Evolutionary conservation across 2,797 vertebrate genomes (phyloP), one percentile per base, ranked within the genome.

Genomic region (Dermochelys coriacea): DNA sequence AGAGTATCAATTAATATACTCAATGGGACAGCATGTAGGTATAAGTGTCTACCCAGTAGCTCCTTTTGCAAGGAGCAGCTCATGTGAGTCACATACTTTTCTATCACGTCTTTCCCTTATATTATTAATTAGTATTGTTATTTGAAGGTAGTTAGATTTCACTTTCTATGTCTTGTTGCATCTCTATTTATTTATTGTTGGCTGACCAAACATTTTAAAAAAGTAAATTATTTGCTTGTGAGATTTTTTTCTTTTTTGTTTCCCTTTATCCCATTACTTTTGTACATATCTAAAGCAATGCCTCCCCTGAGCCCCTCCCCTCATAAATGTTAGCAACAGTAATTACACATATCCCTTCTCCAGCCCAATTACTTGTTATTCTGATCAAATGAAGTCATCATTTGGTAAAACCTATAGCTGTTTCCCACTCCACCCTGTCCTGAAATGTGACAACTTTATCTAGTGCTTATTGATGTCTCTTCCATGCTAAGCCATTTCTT

Each of bases 371-470:
- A 77, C 41, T 49, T 47, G 25, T 9, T 93, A 80, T 68, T 95
- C 83, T 79, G 51, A 86, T 59, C 25, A 85, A 92, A 96, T 1
- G 80, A 79, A 88, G 78, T 84, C 84, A 83, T 25, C 81, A 83
- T 91, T 91, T 57, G 74, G 37, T 84, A 54, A 89, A 49, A 47
- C 49, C 52, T 54, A 68, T 47, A 25, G 61, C 21, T 81, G 71
- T 31, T 95, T 80, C 94, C 84, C 0, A 2, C 57, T 80, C 41
- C 15, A 50, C 31, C 29, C 0, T 1, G 64, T 93, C 77, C n/a
- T 86, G 52, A 94, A 95, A 45, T 31, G 49, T n/a, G 49, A 71
- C 27, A 64, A 78, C 90, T 97, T 94, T 82, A 91, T 84, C 75
- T 41, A 79, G 87, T 31, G n/a, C 50, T 71, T 82, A 82, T 27